Evolutionary conservation across 2,797 vertebrate genomes (phyloP).

Genomic region (Gobio occitaniae): DNA sequence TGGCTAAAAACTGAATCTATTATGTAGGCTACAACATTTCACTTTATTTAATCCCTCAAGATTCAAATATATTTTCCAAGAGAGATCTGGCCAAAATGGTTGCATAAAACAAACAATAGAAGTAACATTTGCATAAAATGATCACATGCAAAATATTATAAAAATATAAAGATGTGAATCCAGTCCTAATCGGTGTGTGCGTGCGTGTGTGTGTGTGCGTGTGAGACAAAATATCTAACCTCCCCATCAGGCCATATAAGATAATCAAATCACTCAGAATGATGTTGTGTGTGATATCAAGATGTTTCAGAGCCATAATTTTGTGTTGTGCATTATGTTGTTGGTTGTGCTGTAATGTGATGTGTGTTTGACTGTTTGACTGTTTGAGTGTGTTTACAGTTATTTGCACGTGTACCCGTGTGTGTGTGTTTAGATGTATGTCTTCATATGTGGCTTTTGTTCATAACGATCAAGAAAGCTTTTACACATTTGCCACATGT

Average conservation of each 20-base stretch:
- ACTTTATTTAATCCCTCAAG: not conserved
- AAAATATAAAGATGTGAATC: constrained; percentile 32
- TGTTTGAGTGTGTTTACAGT: constrained; percentile 41
- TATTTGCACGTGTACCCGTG: constrained; percentile 38
- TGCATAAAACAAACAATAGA: not conserved
- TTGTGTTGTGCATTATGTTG: constrained; percentile 1
- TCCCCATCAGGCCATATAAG: constrained; percentile 1
- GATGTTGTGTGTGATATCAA: constrained; percentile 16
- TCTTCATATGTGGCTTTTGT: constrained; percentile 24
- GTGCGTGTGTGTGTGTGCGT: not conserved
- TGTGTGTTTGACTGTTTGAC: constrained; percentile 29
- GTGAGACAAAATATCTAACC: not conserved
- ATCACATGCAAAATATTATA: not conserved
- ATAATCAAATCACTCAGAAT: constrained; percentile 12
- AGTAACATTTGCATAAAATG: not conserved
- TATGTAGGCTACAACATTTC: not conserved
- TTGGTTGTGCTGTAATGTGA: constrained; percentile 14
- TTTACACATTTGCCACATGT: constrained; percentile 15
- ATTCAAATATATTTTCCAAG: not conserved
- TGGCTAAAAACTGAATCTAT: constrained; percentile 19
- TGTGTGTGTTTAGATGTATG: constrained; percentile 28
- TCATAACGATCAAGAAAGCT: not conserved
- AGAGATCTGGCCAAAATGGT: not conserved
- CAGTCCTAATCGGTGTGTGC: constrained; percentile 44
- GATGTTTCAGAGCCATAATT: constrained; percentile 2